Conservation (phyloP, 2,113 vertebrate genomes). For the Leptobrachium ailaonicum region DNA sequence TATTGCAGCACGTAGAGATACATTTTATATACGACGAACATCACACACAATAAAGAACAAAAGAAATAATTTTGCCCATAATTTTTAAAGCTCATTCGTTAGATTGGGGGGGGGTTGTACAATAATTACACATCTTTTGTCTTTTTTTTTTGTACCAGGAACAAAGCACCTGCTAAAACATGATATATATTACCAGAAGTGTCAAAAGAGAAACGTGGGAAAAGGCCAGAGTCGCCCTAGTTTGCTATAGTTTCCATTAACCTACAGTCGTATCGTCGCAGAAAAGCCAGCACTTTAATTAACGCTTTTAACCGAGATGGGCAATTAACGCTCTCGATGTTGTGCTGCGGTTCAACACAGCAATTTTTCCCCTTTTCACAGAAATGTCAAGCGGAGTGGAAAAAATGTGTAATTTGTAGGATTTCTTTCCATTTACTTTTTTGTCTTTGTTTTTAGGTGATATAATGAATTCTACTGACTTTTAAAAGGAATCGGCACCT, state of each 20-base stretch:
- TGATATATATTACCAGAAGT: not conserved
- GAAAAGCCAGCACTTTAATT: not conserved
- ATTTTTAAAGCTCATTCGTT: too few relatives aligned
- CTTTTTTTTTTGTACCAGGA: not conserved
- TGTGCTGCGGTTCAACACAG: not conserved
- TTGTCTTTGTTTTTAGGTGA: too few relatives aligned
- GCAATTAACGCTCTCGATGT: not conserved
- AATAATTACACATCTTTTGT: not conserved
- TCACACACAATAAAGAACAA: too few relatives aligned
- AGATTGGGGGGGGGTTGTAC: not conserved
- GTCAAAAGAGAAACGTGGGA: not conserved
- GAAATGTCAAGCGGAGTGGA: slow-evolving; percentile 11
- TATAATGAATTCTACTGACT: too few relatives aligned
- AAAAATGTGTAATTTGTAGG: not conserved
- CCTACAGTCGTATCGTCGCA: not conserved
- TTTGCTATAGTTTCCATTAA: not conserved
- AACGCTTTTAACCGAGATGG: not conserved
- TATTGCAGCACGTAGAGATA: too few relatives aligned
- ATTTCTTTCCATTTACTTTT: too few relatives aligned
- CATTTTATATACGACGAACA: too few relatives aligned
- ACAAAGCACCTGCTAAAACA: not conserved
- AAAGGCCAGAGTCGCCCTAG: not conserved
- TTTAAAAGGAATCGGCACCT: too few relatives aligned
- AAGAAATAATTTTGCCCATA: too few relatives aligned
- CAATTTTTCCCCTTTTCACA: not conserved